These are phyloP conservation scores for Synaphobranchus kaupii DNA, from an alignment of 2,797 vertebrate species.

Conservation along the genomic window DNA sequence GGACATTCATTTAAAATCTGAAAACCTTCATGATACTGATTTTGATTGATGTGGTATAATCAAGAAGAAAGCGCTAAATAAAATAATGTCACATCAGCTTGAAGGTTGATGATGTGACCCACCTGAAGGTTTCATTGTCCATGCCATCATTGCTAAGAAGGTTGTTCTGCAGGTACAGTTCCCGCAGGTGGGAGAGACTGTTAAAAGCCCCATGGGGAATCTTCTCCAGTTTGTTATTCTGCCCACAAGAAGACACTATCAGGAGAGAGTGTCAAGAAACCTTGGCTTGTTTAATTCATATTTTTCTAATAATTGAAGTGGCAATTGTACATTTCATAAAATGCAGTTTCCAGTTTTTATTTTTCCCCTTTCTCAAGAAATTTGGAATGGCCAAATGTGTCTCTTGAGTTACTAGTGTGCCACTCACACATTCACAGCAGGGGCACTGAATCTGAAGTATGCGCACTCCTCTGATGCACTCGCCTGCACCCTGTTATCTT, in stretches of 20 bases:
- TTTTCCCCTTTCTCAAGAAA: not conserved
- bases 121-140: slow-evolving; percentile 95
- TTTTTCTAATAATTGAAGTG: not conserved
- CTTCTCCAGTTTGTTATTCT: slow-evolving; percentile 95
- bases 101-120: slow-evolving; percentile 41
- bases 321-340: not conserved
- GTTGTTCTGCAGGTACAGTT: slow-evolving; percentile 95
- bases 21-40: not conserved
- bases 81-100: not conserved
- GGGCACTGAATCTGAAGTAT: not conserved
- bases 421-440: not conserved
- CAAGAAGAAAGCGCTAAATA: not conserved
- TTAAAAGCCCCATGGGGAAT: slow-evolving; percentile 88
- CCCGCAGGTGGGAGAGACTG: slow-evolving; percentile 81
- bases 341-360: not conserved
- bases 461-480: not conserved
- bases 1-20: not conserved
- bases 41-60: not conserved
- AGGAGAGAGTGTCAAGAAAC: slow-evolving; percentile 1
- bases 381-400: not conserved
- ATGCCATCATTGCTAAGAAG: slow-evolving; percentile 88
- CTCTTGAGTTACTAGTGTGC: not conserved
- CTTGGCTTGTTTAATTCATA: not conserved
- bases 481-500: not conserved
- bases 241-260: slow-evolving; percentile 38